Evolutionary conservation across 2,888 invertebrate genomes (phyloP), one percentile per base, ranked within the genome.

Genomic region (Lepidochrysops patricia): DNA sequence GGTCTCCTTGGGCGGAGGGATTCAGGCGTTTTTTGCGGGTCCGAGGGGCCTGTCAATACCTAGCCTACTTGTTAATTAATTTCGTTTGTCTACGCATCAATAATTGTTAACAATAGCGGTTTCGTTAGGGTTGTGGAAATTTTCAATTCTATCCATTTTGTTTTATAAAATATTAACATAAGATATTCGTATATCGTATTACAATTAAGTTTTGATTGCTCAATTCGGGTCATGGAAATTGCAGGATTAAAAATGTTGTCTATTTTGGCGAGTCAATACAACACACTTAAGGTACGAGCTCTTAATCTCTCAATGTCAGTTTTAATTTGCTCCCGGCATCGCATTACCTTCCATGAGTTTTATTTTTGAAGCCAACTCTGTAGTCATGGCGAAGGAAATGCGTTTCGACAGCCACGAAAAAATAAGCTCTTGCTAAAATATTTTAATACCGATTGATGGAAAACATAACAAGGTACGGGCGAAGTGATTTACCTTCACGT

Each of bases 291-390:
- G 76, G 74, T 72, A 63, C 68, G 70, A 70, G 75, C 77, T 79
- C 84, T 82, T 88, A 87, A 89, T 89, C 83, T 86, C 84, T 89
- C 88, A 88, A 82, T 84, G 88, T 89, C 88, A 79, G 82, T 78
- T 79, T 85, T 88, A 87, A 89, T 89, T 89, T 89, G 80, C 76
- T 74, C 73, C 76, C 70, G 73, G 84, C 79, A 77, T 89, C 88
- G 79, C 76, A 82, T 88, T 89, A 86, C 87, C 77, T 83, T 79
- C 79, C 74, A 74, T 78, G 82, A 78, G 79, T 84, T 85, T 85
- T 88, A 83, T 87, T 87, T 86, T 81, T 70, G 77, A 78, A 79
- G 72, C 73, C 69, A 69, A 72, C 72, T 72, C 71, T 72, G 75
- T 75, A 74, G 76, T 72, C 73, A 71, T 75, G 72, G 74, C 74